Evolutionary conservation across 2,888 invertebrate species (phyloP), one percentile per base, ranked within the genome.

Genomic region (Perithous albicinctus): DNA sequence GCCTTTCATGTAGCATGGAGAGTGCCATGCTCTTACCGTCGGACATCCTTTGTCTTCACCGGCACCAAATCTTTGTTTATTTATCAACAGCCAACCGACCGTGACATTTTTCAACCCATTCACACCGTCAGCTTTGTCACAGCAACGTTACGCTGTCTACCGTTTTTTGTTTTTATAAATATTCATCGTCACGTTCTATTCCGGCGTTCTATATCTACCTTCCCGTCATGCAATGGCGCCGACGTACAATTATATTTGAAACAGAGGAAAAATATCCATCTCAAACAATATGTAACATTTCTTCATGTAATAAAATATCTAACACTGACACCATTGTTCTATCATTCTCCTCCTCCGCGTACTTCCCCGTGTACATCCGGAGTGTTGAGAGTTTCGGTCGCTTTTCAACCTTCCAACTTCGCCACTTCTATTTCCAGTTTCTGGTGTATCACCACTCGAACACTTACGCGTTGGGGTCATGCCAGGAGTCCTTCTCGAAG

Each of bases 61-160:
- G 20, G 15, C 20, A 8, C 18, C 54, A 38, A n/a, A 26, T 35
- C 38, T 63, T 63, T 64, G 74, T 64, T 41, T 63, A 51, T 63
- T 74, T 63, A 63, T 23, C 46, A 29, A 23, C 18, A 46, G 29
- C 15, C 26, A 48, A 18, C 15, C n/a, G 38, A 46, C 63, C 7
- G 23, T 18, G 61, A 43, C 48, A 15, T 23, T 63, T 43, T 51
- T 43, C 20, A 63, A 10, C 15, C 59, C 59, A 78, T 54, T 67
- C 20, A 18, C 18, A 35, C 1, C 6, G n/a, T 15, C 56, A 15
- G 56, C 70, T 70, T 70, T 26, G 43, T 43, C 15, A 4, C 56
- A 43, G 8, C 26, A n/a, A 51, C 54, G 29, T 41, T 29, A 6
- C 18, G n/a, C 38, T 67, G 43, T 74, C 74, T 48, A 35, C 66